Base-by-base conservation (phyloP, 2,797 vertebrate genomes). In the Mionectes olivaceus region DNA sequence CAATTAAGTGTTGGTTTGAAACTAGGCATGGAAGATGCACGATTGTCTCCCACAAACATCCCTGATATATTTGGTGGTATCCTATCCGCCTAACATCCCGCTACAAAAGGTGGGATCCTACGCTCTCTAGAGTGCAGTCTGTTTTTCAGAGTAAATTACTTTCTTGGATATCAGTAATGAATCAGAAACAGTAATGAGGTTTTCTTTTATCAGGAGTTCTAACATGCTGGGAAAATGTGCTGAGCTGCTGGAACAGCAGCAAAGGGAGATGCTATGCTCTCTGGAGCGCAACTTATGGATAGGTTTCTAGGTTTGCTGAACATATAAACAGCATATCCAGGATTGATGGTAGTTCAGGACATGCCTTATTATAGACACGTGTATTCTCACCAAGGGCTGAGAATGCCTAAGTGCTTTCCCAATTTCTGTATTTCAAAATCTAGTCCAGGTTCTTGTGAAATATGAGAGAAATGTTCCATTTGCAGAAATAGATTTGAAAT, bases 111-210 rank as follows among this genome's bases (percentile, higher is more conserved):
- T 85, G 76, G n/a, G 47, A 65, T 61, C 50, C 33, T 60, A 35
- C 5, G 1, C 52, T 90, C 83, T 90, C 46, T 2, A 4, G 60
- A 43, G 60, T 13, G 33, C 41, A 55, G 24, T n/a, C 61, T 41
- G 21, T 27, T 92, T 78, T 85, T 57, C 65, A 75, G 73, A 83
- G 27, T 57, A 94, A 88, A 90, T 90, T 90, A 18, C 70, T 93
- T 94, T 83, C 50, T 68, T n/a, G 61, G 73, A 32, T 87, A 82
- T 65, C 85, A 57, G 84, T 81, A 87, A 93, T 55, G 52, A 83
- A 93, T 92, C 69, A 67, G 63, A 74, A 83, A 74, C 52, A 35
- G 33, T 87, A 92, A 93, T 70, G 82, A 89, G 49, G 27, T 92
- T 95, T 92, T 85, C 33, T 71, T 81, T 91, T 86, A 78, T 80